Conservation (phyloP, 2,113 vertebrate species). For the Tachysurus vachellii region DNA sequence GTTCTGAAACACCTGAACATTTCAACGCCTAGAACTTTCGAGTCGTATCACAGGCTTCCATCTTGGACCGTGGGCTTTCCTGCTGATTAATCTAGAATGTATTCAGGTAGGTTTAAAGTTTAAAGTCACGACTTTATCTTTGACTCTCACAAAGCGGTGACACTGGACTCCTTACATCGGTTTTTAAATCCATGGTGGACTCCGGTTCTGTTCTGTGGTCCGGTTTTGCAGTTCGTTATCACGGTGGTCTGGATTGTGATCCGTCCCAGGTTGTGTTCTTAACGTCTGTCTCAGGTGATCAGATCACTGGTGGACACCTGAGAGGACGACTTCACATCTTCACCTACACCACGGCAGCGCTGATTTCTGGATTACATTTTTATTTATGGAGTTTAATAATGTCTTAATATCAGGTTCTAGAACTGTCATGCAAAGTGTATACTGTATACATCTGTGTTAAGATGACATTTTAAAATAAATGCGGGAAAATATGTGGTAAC, state of each 20-base stretch:
- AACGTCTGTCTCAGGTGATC: background rate
- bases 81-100: background rate
- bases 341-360: background rate
- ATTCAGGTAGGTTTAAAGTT: background rate
- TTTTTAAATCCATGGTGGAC: background rate
- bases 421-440: background rate
- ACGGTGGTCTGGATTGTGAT: background rate
- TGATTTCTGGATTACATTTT: background rate
- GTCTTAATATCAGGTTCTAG: background rate
- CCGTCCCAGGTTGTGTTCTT: background rate
- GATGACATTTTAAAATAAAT: background rate
- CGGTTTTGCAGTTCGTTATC: constrained; percentile 19
- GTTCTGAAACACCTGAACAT: background rate
- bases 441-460: background rate
- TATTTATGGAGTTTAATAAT: background rate
- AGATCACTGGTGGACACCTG: background rate
- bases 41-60: background rate
- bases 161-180: background rate
- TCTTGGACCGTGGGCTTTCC: background rate
- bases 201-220: constrained; percentile 1
- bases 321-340: background rate
- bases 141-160: background rate
- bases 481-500: background rate
- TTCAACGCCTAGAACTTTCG: background rate
- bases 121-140: background rate